phyloP scores from a whole-genome alignment of 2,797 vertebrate genomes.

The Mareca penelope region DNA sequence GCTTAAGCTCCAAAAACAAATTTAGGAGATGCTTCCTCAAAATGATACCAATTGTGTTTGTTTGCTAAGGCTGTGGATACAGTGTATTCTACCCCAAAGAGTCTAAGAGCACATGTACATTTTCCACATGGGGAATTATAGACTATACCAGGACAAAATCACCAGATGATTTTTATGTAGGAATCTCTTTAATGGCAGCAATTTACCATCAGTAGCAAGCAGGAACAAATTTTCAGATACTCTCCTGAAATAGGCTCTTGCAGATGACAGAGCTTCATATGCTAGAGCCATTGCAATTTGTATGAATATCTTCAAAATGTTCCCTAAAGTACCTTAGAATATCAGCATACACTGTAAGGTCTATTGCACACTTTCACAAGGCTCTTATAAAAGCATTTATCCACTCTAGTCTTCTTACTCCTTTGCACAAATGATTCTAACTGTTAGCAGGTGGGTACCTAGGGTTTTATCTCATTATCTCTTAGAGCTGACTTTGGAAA shows the following conservation, averaged over 20 bases:
- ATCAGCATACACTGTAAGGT: constrained; percentile 22
- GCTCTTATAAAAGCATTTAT: constrained; percentile 27
- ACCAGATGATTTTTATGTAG: not conserved
- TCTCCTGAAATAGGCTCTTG: constrained; percentile 16
- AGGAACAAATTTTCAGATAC: constrained; percentile 34
- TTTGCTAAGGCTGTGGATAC: not conserved
- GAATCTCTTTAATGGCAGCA: not conserved
- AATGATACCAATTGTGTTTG: not conserved
- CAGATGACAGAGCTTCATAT: not conserved
- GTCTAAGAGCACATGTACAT: not conserved
- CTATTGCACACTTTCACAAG: constrained; percentile 23
- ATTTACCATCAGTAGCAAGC: constrained; percentile 13
- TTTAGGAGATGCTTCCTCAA: not conserved
- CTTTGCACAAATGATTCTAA: not conserved
- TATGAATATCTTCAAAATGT: constrained; percentile 19
- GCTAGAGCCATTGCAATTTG: not conserved
- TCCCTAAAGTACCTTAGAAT: not conserved
- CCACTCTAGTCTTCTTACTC: constrained; percentile 1
- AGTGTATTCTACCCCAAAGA: not conserved
- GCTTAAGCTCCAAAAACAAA: not conserved
- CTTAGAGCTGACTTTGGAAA: not conserved
- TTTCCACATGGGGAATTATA: not conserved
- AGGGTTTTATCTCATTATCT: not conserved
- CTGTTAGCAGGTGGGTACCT: not conserved
- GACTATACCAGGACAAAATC: not conserved